Base-by-base conservation (phyloP, 1,140 invertebrate genomes). In the Caenorhabditis elegans region DNA sequence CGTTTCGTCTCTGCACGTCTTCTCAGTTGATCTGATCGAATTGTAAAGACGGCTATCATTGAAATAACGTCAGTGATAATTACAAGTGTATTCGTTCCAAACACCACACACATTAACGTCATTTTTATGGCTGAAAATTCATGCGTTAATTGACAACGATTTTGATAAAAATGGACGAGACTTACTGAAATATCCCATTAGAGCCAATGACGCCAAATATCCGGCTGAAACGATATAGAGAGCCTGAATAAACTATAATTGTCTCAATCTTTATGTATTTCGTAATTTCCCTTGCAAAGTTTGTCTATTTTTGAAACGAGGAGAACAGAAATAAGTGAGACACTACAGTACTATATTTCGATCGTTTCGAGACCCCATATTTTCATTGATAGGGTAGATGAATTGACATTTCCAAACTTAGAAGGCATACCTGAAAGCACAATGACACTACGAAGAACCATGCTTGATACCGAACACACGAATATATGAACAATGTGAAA, bases 181-280 rank as follows among this genome's bases (percentile, higher is more conserved):
- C 60, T 70, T 22, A 70, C 60, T 70, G 34, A 70, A 70, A 39
- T 70, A 70, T 39, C 60, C 60, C 60, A 70, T 70, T 6, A 70
- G 10, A 10, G 60, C 60, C 8, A 70, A 24, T 19, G 60, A 70
- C 22, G 60, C 60, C n/a, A 70, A n/a, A 22, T 70, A 70, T 39
- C 60, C 60, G n/a, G 34, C 60, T 2, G 60, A 70, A 39, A 39
- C 28, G n/a, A 70, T 70, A 22, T 70, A 39, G 2, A 70, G n/a
- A 22, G 6, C 60, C 60, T 70, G 60, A 70, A 70, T 1, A 70
- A 36, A 3, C 17, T 31, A 26, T 24, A 8, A 26, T 48, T 13
- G 19, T 48, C 19, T 3, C n/a, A n/a, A n/a, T n/a, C n/a, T n/a
- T n/a, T n/a, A n/a, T n/a, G n/a, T n/a, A n/a, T n/a, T n/a, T n/a